Evolutionary conservation across 2,113 vertebrate genomes (phyloP), one percentile per base, ranked within the genome.

Genomic region (Leucopsar rothschildi): DNA sequence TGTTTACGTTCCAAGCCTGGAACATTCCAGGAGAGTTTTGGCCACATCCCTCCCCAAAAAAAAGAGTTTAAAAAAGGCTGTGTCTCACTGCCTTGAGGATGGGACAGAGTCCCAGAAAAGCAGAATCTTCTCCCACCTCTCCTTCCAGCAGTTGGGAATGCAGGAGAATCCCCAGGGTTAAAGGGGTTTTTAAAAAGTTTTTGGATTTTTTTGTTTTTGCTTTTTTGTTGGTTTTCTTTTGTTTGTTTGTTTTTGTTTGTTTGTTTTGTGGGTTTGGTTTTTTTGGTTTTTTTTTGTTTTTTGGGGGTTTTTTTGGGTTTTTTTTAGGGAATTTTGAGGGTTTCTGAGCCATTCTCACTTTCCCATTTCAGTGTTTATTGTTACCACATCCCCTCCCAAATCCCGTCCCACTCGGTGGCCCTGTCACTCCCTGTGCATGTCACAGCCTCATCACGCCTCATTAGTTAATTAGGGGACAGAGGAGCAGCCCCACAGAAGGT

Each of bases 1-100:
- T 18, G 16, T 11, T 53, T 53, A 19, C 31, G 27, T 65, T 86
- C 52, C 64, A 86, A 84, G 79, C 40, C 93, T 93, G 65, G 88
- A 97, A 94, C 8, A 22, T 95, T 93, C 86, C 86, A 72, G 59
- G n/a, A 52, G 55, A 82, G 13, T 56, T 95, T 84, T n/a, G 60
- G 24, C 55, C 21, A 33, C 14, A 5, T 64, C 28, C 55, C 4
- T 3, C 7, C 3, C 15, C 21, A 5, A 47, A 24, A 64, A 28
- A 45, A 6, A 2, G 3, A 2, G 1, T 27, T 44, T 24, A 5
- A 15, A 49, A 40, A 16, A 13, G 3, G 3, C 20, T 2, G 1
- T 19, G 8, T 50, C 19, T 11, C 65, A 1, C 23, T 60, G 69
- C 65, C 40, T 49, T 2, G 14, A 55, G 29, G 8, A 52, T 37